These are phyloP conservation scores for Amia ocellicauda DNA, from an alignment of 2,113 vertebrate species.

Conservation along the genomic window DNA sequence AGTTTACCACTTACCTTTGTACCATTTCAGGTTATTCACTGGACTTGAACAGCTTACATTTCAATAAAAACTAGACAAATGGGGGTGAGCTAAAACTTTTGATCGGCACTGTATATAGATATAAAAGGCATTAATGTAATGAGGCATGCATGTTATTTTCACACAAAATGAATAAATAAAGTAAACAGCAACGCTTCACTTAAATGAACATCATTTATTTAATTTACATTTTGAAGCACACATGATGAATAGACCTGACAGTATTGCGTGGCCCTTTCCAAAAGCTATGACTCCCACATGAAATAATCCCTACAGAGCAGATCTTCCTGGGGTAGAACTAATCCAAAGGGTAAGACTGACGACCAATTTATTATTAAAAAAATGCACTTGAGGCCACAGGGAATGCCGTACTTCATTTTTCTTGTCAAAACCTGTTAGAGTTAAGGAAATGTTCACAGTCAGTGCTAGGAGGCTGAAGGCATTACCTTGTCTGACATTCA, in stretches of 20 bases:
- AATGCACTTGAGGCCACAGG: constrained; percentile 62
- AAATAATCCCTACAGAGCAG: constrained; percentile 45
- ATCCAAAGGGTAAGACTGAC: constrained; percentile 36
- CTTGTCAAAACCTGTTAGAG: constrained; percentile 56
- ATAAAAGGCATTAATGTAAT: not conserved
- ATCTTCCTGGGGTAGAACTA: constrained; percentile 44
- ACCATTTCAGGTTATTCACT: no score
- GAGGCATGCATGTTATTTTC: not conserved
- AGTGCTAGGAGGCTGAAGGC: constrained; percentile 46
- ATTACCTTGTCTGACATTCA: constrained; percentile 4
- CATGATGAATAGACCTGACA: constrained; percentile 48
- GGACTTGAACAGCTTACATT: no score
- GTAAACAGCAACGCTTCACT: not conserved
- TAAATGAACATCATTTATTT: constrained; percentile 33
- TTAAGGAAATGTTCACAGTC: constrained; percentile 55
- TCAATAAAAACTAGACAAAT: no score
- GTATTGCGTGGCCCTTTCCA: constrained; percentile 37
- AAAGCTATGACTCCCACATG: constrained; percentile 28
- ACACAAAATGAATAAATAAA: not conserved
- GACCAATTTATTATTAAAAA: constrained; percentile 68
- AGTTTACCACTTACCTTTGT: no score
- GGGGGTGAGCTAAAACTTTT: no score
- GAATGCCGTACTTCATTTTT: constrained; percentile 70
- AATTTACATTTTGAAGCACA: constrained; percentile 30
- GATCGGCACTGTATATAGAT: no score